Base-by-base conservation (phyloP, 2,113 vertebrate genomes). In the Athene noctua region DNA sequence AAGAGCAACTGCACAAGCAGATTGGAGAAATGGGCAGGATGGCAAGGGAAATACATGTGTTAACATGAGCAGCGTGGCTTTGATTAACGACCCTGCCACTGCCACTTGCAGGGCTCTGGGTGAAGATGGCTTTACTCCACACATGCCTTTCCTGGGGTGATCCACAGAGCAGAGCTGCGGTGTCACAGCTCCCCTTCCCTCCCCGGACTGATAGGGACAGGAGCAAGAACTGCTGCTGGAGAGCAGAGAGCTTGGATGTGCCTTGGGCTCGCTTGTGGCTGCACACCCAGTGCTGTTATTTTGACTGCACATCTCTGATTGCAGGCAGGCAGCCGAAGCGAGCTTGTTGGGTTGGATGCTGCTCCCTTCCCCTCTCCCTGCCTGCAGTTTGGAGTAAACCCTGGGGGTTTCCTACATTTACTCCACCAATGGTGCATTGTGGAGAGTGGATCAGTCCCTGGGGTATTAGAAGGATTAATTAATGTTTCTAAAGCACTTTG, bases 401-500 rank as follows among this genome's bases (percentile, higher is more conserved):
- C 79, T 61, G 54, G 71, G 81, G 94, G 70, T 61, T 94, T 95
- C 85, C 78, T 77, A 18, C 78, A 3, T 40, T 96, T 97, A 95
- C 90, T 93, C 87, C 93, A 58, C 84, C 94, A 83, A 9, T 86
- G 92, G 81, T 94, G 92, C 78, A 91, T 85, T 88, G 95, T 15
- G 5, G 94, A 80, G 91, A 86, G 66, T 20, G 96, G 87, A 96
- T 95, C 94, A 63, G 95, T 91, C 97, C 89, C 94, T 34, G 2
- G 94, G 87, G 97, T 88, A 93, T 96, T 92, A 96, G 88, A 91
- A 86, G 96, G 84, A 95, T 95, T 96, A 96, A 97, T 97, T 96
- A 95, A 95, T 96, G 81, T 97, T 97, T 96, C 94, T 96, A 95
- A 92, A 96, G 96, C 71, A 87, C 94, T 97, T 97, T 97, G 94